Evolutionary conservation across 1,140 invertebrate species (phyloP), one percentile per base, ranked within the genome.

Genomic region (Spodoptera litura): DNA sequence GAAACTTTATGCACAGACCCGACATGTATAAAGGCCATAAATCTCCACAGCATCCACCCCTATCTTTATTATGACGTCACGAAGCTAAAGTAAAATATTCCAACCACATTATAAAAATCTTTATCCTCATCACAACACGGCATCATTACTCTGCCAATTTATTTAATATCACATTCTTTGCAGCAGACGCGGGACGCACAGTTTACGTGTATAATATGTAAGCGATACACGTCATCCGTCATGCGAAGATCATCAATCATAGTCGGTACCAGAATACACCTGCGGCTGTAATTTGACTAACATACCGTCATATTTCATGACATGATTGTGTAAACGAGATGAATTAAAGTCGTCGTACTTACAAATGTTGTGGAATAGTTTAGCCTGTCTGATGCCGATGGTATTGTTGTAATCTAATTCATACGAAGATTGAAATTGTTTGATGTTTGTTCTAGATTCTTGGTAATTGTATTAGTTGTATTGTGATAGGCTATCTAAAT

Each of bases 231-330:
- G 27, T 66, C 61, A 62, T 76, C 20, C 59, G 72, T 62, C 58
- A 76, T 56, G 61, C 31, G 27, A 15, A 71, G n/a, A 31, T 66
- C 25, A 76, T 76, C 59, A 66, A 76, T 76, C 74, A 76, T 66
- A 59, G 49, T 76, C 74, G 66, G 35, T 38, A 59, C 52, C 72
- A 75, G 72, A 51, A 61, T 75, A 75, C 74, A 76, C 74, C 74
- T 76, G 74, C 52, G 74, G 52, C 62, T 56, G 74, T 77, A 56
- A 77, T 56, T 66, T 77, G 74, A 77, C 61, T 76, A 56, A 77
- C 35, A 75, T 61, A 75, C 59, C 51, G 52, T 53, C 49, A 52
- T 56, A 73, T 73, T 73, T 73, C 53, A 31, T 6, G 49, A 64
- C 73, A 62, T 62, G 58, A 75, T 75, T 62, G 58, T 75, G 56